Evolutionary conservation across 1,140 invertebrate species (phyloP).

Genomic region (Latrodectus geometricus): DNA sequence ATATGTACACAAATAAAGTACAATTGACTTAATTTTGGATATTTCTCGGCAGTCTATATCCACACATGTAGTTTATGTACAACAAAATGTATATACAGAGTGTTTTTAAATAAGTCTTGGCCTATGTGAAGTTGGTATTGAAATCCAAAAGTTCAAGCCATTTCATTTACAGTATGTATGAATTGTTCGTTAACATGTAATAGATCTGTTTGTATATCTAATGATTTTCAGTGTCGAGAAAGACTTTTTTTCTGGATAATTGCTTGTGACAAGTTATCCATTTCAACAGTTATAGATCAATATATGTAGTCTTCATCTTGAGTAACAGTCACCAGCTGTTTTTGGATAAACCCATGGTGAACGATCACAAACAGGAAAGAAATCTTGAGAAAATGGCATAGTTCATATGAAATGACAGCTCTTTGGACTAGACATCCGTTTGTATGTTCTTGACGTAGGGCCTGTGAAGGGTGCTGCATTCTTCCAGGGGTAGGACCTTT

Average conservation of each 20-base stretch:
- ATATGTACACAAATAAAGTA: background rate
- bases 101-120: constrained; percentile 1
- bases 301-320: too few relatives aligned
- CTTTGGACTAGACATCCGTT: constrained; percentile 42
- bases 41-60: constrained; percentile 9
- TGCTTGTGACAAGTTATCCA: too few relatives aligned
- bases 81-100: constrained; percentile 42
- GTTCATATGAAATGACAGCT: background rate
- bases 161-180: too few relatives aligned
- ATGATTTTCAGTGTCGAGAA: too few relatives aligned
- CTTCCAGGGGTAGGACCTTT: constrained; percentile 50
- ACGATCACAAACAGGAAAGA: background rate
- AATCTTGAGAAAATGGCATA: background rate
- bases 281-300: too few relatives aligned
- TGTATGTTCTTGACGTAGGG: constrained; percentile 57
- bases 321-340: too few relatives aligned
- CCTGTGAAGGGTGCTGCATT: constrained; percentile 33
- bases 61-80: constrained; percentile 15
- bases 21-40: background rate
- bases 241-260: too few relatives aligned
- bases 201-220: too few relatives aligned
- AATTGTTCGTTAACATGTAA: too few relatives aligned
- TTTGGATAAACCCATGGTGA: too few relatives aligned
- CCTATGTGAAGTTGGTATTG: too few relatives aligned
- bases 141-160: too few relatives aligned